These are phyloP conservation scores for Anguilla obscura DNA, from an alignment of 2,797 vertebrate genomes.

Conservation along the genomic window DNA sequence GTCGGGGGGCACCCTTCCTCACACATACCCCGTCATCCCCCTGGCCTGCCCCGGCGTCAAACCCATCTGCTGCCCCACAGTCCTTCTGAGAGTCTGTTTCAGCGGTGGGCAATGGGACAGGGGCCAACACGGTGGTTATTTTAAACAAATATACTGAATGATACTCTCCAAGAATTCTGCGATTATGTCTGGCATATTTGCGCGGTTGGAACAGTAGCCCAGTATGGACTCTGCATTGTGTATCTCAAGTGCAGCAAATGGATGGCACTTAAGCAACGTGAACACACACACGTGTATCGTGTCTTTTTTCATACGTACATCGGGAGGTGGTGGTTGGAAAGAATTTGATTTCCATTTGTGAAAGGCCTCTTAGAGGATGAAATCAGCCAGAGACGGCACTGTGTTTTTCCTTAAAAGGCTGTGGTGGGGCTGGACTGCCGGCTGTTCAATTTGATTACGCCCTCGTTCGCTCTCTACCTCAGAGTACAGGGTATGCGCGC, in stretches of 20 bases:
- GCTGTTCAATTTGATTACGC: background rate
- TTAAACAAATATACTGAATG: background rate
- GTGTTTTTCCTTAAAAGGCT: background rate
- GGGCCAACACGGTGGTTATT: background rate
- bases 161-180: background rate
- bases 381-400: background rate
- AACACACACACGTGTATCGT: background rate
- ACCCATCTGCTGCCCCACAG: background rate
- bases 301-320: background rate
- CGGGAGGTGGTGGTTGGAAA: background rate
- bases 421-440: background rate
- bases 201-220: background rate
- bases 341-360: background rate
- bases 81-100: background rate
- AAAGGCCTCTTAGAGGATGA: constrained; percentile 3
- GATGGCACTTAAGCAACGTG: background rate
- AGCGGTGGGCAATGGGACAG: background rate
- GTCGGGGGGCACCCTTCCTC: constrained; percentile 41
- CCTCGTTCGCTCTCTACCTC: background rate
- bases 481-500: background rate
- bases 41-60: background rate
- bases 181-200: background rate
- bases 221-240: background rate
- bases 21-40: background rate
- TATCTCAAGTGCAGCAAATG: background rate